Base-by-base conservation (phyloP, 2,113 vertebrate species). In the Corythornis cristatus region DNA sequence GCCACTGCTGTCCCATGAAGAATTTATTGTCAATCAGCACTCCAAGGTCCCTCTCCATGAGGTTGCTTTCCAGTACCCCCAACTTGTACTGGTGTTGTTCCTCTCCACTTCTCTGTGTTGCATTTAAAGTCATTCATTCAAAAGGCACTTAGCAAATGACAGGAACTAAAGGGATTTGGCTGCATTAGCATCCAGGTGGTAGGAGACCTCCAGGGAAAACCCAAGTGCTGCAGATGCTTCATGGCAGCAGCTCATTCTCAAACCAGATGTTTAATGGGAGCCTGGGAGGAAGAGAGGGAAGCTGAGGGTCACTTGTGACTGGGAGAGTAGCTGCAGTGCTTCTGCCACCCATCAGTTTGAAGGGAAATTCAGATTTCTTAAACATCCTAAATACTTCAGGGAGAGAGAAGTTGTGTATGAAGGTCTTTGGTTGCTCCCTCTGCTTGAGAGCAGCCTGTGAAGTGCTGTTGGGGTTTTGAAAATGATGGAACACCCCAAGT, bases 191-290 rank as follows among this genome's bases (percentile, higher is more conserved):
- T 65, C 7, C 85, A 83, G 91, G 76, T 51, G 33, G 50, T 51
- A 15, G 79, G 80, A 94, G 88, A 68, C 65, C 90, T 94, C 76
- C 12, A 46, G 79, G 92, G 80, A 83, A 71, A 91, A 33, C 57
- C 42, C 88, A 88, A 85, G 79, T 74, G 92, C 90, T 91, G 91
- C 90, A 94, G 71, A 83, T 93, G 89, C 93, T 77, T 51, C 25
- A 37, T 70, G 68, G 12, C 78, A 66, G 78, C 87, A 54, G 87
- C 72, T 93, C 45, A 1, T 23, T 62, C 16, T 2, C 62, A 33
- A 10, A 46, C 29, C 21, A 13, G 76, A 51, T 64, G 15, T 88
- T 96, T 60, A 86, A 91, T 83, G 65, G 67, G 67, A 5, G 45
- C 48, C 72, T 66, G 20, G 85, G 20, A 33, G 15, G 54, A 31